Conservation (phyloP, 2,797 vertebrate genomes). For the Adrianichthys oophorus region DNA sequence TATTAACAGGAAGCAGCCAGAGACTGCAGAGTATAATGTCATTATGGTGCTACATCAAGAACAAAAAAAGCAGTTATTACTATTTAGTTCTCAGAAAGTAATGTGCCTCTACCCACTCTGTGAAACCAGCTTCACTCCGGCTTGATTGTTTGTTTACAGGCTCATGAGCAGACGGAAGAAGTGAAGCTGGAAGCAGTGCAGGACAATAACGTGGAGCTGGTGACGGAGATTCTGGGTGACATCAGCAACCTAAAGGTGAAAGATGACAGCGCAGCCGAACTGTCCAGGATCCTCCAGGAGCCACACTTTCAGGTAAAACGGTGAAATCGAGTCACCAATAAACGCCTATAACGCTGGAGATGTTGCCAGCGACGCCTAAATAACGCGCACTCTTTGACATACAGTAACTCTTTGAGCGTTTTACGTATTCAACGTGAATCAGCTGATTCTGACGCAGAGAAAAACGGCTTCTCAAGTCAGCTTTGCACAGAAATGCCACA, state of each 20-base stretch:
- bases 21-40: not conserved
- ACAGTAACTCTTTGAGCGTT: too few species aligned
- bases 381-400: too few species aligned
- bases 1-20: not conserved
- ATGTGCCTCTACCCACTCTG: not conserved
- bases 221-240: slow-evolving; percentile 96
- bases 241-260: slow-evolving; percentile 85
- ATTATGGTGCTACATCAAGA: not conserved
- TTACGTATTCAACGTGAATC: too few species aligned
- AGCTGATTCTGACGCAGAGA: too few species aligned
- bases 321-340: too few species aligned
- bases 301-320: slow-evolving; percentile 93
- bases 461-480: too few species aligned
- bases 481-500: too few species aligned
- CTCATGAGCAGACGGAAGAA: slow-evolving; percentile 92
- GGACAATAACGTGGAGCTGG: slow-evolving; percentile 95
- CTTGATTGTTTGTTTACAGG: slow-evolving; percentile 69
- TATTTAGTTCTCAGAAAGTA: slow-evolving; percentile 1
- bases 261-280: slow-evolving; percentile 89
- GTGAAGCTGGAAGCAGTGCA: slow-evolving; percentile 96
- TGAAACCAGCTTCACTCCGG: slow-evolving; percentile 4
- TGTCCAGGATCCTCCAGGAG: slow-evolving; percentile 91
- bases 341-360: too few species aligned
- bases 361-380: too few species aligned
- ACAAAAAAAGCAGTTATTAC: not conserved